Percentiles rank a stretch among this genome's conserved stretches.
These are phyloP conservation scores for Enteromius anoplus DNA, from an alignment of 2,797 vertebrate species.

Conservation along the genomic window DNA sequence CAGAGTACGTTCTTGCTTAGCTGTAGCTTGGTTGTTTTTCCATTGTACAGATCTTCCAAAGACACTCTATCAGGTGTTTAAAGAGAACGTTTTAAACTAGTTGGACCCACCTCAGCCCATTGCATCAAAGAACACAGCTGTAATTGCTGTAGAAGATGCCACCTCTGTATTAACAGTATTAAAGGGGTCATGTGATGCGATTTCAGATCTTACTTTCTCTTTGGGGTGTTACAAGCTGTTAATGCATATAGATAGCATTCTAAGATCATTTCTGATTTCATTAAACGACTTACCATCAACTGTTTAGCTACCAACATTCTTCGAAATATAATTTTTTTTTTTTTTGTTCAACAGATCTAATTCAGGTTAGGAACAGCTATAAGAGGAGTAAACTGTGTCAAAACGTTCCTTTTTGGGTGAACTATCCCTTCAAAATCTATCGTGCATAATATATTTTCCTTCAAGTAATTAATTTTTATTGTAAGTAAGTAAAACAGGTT, in stretches of 20 bases:
- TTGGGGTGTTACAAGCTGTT: no score
- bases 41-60: slow-evolving; percentile 98
- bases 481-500: background rate
- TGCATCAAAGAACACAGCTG: background rate
- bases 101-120: background rate
- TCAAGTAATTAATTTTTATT: background rate
- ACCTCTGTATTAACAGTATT: background rate
- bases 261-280: background rate
- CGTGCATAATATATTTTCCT: background rate
- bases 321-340: background rate
- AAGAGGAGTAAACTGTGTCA: background rate
- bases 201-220: no score
- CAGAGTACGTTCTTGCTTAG: slow-evolving; percentile 99
- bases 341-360: background rate
- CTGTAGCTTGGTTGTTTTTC: slow-evolving; percentile 98
- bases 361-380: background rate
- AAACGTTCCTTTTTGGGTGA: background rate
- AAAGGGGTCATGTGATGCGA: no score
- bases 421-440: background rate
- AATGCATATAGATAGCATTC: background rate
- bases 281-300: background rate
- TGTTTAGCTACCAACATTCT: background rate
- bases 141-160: background rate
- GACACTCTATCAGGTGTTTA: slow-evolving; percentile 83
- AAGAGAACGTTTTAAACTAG: background rate